A percentile compares a stretch with the other conserved stretches of the same genome.
phyloP scores from a whole-genome alignment of 2,797 vertebrate species.

The Dermochelys coriacea region DNA sequence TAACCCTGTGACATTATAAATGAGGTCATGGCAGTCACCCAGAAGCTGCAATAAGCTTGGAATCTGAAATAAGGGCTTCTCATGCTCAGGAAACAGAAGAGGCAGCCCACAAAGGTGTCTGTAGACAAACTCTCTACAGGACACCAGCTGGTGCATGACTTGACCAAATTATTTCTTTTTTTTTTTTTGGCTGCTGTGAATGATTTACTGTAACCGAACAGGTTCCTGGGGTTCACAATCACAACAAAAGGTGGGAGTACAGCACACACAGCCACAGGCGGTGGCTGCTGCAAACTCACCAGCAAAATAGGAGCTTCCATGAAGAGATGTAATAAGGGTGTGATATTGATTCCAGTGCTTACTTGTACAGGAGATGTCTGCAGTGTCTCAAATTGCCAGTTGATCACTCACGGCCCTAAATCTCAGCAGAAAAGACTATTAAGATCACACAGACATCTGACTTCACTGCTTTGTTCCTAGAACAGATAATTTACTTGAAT shows the following conservation, averaged over 20 bases:
- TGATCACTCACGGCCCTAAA: background rate
- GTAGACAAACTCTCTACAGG: conserved; percentile 78
- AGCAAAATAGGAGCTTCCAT: background rate
- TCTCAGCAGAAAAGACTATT: background rate
- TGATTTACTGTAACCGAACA: conserved; percentile 60
- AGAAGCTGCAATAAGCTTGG: conserved; percentile 75
- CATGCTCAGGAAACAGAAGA: conserved; percentile 78
- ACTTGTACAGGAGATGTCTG: conserved; percentile 34
- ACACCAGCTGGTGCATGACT: conserved; percentile 57
- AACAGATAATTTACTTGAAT: background rate
- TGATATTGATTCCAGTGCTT: background rate
- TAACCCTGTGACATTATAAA: conserved; percentile 35
- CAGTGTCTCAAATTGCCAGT: background rate
- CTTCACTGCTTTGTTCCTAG: conserved; percentile 29
- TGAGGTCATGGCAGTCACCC: conserved; percentile 71
- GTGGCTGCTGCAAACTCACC: conserved; percentile 11
- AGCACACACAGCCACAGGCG: conserved; percentile 14
- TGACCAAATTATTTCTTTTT: conserved; percentile 58
- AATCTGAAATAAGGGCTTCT: conserved; percentile 74
- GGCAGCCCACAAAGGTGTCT: conserved; percentile 78
- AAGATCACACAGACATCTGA: conserved; percentile 13
- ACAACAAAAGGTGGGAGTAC: conserved; percentile 28
- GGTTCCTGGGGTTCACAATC: conserved; percentile 57
- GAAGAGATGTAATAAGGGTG: background rate
- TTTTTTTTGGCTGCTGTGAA: conserved; percentile 65